Percentiles rank a stretch among this genome's conserved stretches.
phyloP scores from a whole-genome alignment of 2,888 invertebrate species.

The Hoplodrina blanda region DNA sequence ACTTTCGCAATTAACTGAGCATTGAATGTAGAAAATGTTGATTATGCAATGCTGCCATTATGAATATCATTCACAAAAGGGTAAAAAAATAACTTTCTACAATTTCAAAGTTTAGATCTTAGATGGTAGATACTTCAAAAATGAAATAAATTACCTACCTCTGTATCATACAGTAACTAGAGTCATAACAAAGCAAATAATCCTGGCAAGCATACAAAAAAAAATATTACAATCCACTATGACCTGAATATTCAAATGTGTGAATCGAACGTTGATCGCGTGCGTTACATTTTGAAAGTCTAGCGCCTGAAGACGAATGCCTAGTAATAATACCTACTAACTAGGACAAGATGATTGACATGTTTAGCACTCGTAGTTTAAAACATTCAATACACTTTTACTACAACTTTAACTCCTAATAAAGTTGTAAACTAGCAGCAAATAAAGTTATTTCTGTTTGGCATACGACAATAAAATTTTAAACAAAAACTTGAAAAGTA shows the following conservation, averaged over 20 bases:
- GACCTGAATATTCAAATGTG: conserved; percentile 64
- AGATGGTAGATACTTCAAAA: neutral
- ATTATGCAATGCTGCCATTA: neutral
- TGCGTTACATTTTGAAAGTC: conserved; percentile 68
- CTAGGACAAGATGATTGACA: conserved; percentile 42
- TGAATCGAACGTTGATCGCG: conserved; percentile 63
- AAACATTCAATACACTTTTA: neutral
- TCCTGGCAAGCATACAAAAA: conserved; percentile 23
- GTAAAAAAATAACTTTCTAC: neutral
- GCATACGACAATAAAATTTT: conserved; percentile 29
- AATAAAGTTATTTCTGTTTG: neutral
- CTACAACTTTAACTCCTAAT: neutral
- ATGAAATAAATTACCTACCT: neutral
- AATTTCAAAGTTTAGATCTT: neutral
- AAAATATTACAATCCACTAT: conserved; percentile 43
- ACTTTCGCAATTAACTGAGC: neutral
- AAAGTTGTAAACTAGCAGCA: neutral
- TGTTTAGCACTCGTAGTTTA: conserved; percentile 6
- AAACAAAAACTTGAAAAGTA: conserved; percentile 64
- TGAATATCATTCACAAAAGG: neutral
- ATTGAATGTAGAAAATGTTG: neutral
- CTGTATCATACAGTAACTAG: neutral
- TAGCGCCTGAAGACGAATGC: conserved; percentile 43
- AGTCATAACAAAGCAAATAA: conserved; percentile 11
- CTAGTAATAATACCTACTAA: conserved; percentile 47